Evolutionary conservation across 2,113 vertebrate species (phyloP).

Genomic region (Chaenocephalus aceratus): DNA sequence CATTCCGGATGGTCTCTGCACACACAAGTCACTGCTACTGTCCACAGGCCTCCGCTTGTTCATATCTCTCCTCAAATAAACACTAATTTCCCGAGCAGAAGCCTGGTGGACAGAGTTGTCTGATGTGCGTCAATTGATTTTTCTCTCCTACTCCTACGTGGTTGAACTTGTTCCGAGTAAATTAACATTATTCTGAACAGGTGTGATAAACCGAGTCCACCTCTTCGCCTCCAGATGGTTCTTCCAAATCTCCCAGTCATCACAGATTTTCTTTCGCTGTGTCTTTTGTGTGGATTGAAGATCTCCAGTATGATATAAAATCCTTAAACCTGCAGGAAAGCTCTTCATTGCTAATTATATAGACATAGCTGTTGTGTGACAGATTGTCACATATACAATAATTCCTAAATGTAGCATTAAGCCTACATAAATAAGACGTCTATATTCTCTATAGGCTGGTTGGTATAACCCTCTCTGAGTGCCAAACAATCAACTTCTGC

Average conservation of each 20-base stretch:
- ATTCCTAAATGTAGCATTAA: neutral
- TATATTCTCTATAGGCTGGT: conserved; percentile 9
- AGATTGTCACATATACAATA: conserved; percentile 9
- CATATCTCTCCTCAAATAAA: neutral
- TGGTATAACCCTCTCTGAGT: conserved; percentile 9
- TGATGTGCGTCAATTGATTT: neutral
- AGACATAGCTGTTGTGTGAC: conserved; percentile 11
- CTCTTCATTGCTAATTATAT: neutral
- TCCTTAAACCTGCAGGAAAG: neutral
- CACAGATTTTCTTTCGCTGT: no score
- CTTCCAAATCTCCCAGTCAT: neutral
- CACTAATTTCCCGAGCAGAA: neutral
- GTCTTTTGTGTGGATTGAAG: no score
- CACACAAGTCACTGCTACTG: conserved; percentile 9
- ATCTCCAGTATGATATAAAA: neutral
- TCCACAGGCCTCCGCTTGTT: neutral
- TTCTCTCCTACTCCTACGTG: neutral
- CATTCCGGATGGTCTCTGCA: neutral
- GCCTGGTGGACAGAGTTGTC: neutral
- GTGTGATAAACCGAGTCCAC: conserved; percentile 20
- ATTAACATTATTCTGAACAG: conserved; percentile 6
- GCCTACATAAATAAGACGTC: conserved; percentile 3
- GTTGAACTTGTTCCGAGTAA: no score
- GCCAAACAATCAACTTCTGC: conserved; percentile 37
- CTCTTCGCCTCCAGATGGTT: neutral